Percentiles rank a stretch among this genome's conserved stretches.
phyloP scores from a whole-genome alignment of 1,140 invertebrate genomes.

The Solenopsis invicta region DNA sequence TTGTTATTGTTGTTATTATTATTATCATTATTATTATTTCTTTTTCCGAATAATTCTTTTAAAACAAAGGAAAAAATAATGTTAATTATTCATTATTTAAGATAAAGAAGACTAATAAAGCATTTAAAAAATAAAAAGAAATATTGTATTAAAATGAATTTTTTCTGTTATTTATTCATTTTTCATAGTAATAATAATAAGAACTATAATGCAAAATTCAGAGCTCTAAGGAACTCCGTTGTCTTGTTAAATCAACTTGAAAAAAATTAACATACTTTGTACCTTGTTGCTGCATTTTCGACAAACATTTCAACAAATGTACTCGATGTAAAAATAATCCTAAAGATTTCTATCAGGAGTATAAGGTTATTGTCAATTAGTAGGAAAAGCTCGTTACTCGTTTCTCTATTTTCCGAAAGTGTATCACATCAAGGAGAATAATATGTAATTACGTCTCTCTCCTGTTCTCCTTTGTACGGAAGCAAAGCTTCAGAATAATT shows the following conservation, averaged over 20 bases:
- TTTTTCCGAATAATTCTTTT: background rate
- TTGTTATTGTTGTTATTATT: too few relatives aligned
- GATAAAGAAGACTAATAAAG: background rate
- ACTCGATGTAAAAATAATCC: background rate
- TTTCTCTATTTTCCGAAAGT: conserved; percentile 4
- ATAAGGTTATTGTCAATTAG: background rate
- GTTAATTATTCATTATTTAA: background rate
- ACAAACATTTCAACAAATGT: background rate
- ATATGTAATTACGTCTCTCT: conserved; percentile 30
- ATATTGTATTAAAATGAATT: background rate
- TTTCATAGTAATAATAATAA: background rate
- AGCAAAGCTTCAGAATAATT: conserved; percentile 29
- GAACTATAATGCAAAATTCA: background rate
- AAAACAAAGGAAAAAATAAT: background rate
- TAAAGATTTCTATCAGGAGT: background rate
- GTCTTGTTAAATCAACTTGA: background rate
- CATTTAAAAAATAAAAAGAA: background rate
- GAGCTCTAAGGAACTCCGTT: background rate
- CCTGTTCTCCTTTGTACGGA: background rate
- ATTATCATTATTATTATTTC: too few relatives aligned
- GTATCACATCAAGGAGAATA: conserved; percentile 10
- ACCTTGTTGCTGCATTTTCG: background rate
- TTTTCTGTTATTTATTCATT: background rate
- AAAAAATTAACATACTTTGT: background rate
- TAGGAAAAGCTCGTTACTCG: conserved; percentile 6